Conservation (phyloP, 2,113 vertebrate genomes). For the Pelecanoides urinatrix region DNA sequence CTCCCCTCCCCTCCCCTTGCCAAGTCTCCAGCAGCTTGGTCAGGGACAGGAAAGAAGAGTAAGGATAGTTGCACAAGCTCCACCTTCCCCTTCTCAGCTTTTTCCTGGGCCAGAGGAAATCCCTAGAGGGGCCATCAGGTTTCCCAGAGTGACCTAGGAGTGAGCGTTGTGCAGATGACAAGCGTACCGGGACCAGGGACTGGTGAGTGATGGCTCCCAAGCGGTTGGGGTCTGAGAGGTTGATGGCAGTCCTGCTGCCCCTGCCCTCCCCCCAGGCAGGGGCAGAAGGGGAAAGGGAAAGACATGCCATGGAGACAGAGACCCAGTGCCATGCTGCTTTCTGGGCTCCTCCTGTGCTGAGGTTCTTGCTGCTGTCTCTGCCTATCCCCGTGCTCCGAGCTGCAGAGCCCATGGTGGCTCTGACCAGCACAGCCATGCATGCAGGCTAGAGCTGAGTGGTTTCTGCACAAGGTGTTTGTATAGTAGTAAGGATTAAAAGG, state of each 20-base stretch:
- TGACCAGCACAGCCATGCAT: accelerated
- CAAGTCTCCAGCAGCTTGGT: background rate
- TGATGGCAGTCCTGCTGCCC: too few species aligned
- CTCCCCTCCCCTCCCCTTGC: background rate
- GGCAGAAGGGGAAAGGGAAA: background rate
- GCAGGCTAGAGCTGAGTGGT: background rate
- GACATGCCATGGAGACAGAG: background rate
- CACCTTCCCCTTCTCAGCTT: background rate
- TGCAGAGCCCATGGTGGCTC: background rate
- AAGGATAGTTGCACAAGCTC: background rate
- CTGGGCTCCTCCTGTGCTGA: background rate
- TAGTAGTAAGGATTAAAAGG: background rate
- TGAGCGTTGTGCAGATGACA: background rate
- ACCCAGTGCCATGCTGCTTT: background rate
- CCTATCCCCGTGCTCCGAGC: accelerated
- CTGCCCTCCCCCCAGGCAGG: background rate
- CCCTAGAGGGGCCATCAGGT: background rate
- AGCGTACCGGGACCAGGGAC: accelerated
- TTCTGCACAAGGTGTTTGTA: background rate
- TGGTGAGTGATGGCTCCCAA: background rate
- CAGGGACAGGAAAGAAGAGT: background rate
- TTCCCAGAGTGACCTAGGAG: background rate
- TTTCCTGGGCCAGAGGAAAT: background rate
- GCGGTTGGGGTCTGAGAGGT: background rate
- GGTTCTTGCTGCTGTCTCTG: background rate